Evolutionary conservation across 2,113 vertebrate species (phyloP), one percentile per base, ranked within the genome.

Genomic region (Struthidea cinerea): DNA sequence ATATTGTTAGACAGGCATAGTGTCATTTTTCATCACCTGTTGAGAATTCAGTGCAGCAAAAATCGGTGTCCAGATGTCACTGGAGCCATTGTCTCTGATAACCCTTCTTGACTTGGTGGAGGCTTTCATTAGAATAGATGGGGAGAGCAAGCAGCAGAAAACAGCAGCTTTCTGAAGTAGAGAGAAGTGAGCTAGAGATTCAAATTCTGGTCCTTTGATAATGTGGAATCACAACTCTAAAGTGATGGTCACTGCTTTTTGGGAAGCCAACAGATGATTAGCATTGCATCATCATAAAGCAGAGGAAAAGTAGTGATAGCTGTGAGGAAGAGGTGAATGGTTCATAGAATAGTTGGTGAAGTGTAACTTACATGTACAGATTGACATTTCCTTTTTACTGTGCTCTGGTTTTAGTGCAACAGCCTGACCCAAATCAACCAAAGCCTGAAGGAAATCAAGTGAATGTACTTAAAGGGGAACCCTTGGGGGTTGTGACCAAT

Each of bases 361-460:
- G 23, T 55, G 13, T 42, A 47, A 67, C 24, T 46, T 39, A 12
- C 9, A 1, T 15, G 0, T 47, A 20, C 39, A 17, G 32, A 63
- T 18, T 90, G 39, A 93, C 42, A 3, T 71, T 39, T 67, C 6
- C 17, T 3, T 49, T 91, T 46, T 50, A 10, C 37, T 95, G 50
- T 88, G 6, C 27, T 95, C 96, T 86, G 52, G 4, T 94, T 97
- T 67, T 83, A 99, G 99, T 99, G 94, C 99, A 99, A 95, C 99
- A 99, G 71, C 98, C 98, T 17, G 99, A 99, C 94, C 99, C 99
- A 22, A 99, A 99, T 96, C 99, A 99, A 97, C 99, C 99, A 33
- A 99, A 98, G 96, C 98, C 99, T 3, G 99, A 99, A 96, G 99
- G 99, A 81, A 97, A 97, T 42, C 98, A 98, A 90, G 98, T 98